Percentiles rank a stretch among this genome's conserved stretches.
These are phyloP conservation scores for Acanthornis magna DNA, from an alignment of 2,797 vertebrate species.

Conservation along the genomic window DNA sequence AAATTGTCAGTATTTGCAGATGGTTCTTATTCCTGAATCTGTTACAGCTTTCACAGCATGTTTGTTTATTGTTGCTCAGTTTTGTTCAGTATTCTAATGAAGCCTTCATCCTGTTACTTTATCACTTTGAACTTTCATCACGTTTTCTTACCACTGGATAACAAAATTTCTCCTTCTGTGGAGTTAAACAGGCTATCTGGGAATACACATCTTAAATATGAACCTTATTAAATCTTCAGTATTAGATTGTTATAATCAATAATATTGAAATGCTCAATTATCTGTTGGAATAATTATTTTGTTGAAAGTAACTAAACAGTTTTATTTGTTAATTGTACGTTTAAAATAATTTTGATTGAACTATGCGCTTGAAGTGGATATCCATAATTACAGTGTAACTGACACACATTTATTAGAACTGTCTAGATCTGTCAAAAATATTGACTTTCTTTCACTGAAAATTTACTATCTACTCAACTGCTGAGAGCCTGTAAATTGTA, in stretches of 20 bases:
- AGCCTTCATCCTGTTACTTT: background rate
- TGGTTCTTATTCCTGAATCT: background rate
- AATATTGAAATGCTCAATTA: background rate
- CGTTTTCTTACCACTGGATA: fast-evolving
- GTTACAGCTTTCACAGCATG: background rate
- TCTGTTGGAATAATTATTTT: background rate
- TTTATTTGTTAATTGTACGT: background rate
- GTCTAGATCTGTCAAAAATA: background rate
- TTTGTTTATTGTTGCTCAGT: background rate
- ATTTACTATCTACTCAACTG: background rate
- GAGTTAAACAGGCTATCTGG: background rate
- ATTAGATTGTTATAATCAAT: background rate
- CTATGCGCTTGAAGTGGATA: background rate
- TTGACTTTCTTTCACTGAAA: background rate
- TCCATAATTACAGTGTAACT: background rate
- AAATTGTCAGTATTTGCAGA: background rate
- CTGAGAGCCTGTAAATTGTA: background rate
- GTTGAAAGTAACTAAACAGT: background rate
- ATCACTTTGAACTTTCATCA: background rate
- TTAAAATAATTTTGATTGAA: background rate
- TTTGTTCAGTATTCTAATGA: background rate
- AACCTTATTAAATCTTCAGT: background rate
- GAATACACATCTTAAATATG: background rate
- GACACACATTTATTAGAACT: background rate
- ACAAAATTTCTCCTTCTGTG: background rate